Conservation (phyloP, 1,140 invertebrate genomes). For the Drosophila repleta region DNA sequence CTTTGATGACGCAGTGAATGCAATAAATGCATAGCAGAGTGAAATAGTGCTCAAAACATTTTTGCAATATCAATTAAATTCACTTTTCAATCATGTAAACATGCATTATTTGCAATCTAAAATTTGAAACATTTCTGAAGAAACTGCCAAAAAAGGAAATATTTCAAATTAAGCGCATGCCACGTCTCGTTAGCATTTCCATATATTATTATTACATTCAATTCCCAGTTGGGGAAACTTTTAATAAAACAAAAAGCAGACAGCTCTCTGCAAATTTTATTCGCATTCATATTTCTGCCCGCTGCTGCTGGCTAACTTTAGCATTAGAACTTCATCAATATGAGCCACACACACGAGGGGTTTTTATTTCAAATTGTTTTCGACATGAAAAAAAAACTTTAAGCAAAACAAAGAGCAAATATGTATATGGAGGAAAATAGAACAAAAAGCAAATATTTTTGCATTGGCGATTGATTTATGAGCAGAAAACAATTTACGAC, state of each 20-base stretch:
- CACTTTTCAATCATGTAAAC: not conserved
- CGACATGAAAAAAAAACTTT: slow-evolving; percentile 9
- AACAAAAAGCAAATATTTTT: slow-evolving; percentile 32
- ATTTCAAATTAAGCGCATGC: slow-evolving; percentile 1
- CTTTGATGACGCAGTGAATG: not conserved
- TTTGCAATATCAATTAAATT: not conserved
- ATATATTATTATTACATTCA: slow-evolving; percentile 7
- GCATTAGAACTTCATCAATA: slow-evolving; percentile 42
- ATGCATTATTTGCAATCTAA: not conserved
- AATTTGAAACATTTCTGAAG: not conserved
- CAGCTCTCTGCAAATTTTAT: slow-evolving; percentile 8
- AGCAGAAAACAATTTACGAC: slow-evolving; percentile 62
- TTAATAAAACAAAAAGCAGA: slow-evolving; percentile 11
- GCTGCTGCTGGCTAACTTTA: not conserved
- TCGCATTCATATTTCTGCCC: slow-evolving; percentile 3
- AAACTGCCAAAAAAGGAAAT: not conserved
- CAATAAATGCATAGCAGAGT: not conserved
- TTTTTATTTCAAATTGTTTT: slow-evolving; percentile 3
- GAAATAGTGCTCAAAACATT: no score
- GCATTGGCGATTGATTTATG: slow-evolving; percentile 71
- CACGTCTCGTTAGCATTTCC: not conserved
- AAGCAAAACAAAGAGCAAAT: slow-evolving; percentile 12
- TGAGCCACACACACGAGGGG: slow-evolving; percentile 9
- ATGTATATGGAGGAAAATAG: slow-evolving; percentile 10
- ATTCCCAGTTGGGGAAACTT: not conserved